Conservation (phyloP, 2,113 vertebrate genomes). For the Malurus cyaneus region DNA sequence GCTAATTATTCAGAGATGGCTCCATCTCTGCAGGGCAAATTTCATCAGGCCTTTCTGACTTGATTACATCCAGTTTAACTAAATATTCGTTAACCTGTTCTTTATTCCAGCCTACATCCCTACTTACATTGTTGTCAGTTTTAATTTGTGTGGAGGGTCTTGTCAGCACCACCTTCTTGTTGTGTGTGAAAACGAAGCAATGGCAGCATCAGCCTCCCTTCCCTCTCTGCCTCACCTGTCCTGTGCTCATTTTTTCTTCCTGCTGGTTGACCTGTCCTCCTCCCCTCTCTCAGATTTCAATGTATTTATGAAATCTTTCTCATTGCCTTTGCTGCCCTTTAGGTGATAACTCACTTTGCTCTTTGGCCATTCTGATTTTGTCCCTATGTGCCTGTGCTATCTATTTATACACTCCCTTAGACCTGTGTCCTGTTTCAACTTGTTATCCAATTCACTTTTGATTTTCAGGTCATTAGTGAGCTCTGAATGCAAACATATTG, state of each 20-base stretch:
- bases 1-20: neutral
- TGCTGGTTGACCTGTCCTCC: neutral
- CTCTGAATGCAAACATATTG: conserved; percentile 34
- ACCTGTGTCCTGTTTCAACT: neutral
- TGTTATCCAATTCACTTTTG: conserved; percentile 23
- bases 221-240: neutral
- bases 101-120: neutral
- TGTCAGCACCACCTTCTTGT: neutral
- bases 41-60: conserved; percentile 22
- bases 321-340: conserved; percentile 21
- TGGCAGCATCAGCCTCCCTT: neutral
- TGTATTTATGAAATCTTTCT: conserved; percentile 11
- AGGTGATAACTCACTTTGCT: neutral
- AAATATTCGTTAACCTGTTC: conserved; percentile 20
- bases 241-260: neutral
- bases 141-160: neutral
- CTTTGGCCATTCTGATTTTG: neutral
- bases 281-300: neutral
- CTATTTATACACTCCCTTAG: conserved; percentile 22
- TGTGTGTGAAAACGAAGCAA: neutral
- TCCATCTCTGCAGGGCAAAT: neutral
- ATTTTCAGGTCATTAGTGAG: conserved; percentile 55
- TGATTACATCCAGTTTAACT: conserved; percentile 26
- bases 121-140: conserved; percentile 17
- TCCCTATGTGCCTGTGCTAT: neutral